Conservation (phyloP, 2,113 vertebrate genomes). For the Myiozetetes cayanensis region DNA sequence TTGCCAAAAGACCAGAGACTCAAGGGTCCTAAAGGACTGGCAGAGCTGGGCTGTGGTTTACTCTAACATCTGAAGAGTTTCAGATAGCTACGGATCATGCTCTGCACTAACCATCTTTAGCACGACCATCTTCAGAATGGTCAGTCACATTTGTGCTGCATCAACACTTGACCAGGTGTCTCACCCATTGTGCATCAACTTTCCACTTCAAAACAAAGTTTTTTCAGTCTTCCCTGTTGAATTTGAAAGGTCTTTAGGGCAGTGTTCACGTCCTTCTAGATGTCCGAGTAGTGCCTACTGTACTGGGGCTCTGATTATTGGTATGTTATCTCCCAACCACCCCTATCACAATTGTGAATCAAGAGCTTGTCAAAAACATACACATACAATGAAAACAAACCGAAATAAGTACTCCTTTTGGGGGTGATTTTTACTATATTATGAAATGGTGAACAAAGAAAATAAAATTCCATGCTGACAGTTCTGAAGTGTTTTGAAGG, state of each 20-base stretch:
- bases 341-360: background rate
- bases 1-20: background rate
- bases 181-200: background rate
- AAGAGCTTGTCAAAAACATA: background rate
- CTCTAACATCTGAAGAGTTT: background rate
- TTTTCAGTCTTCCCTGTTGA: background rate
- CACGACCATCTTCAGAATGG: background rate
- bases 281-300: fast-evolving
- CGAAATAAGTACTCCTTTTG: background rate
- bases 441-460: background rate
- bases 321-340: background rate
- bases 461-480: background rate
- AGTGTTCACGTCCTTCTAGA: background rate
- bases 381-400: background rate
- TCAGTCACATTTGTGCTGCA: background rate
- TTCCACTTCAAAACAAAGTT: background rate
- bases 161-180: background rate
- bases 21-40: background rate
- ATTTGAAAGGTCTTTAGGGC: background rate
- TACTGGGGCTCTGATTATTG: background rate
- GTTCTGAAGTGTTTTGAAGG: background rate
- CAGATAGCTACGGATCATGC: background rate
- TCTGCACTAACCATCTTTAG: background rate
- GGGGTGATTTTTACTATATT: background rate
- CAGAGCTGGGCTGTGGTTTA: background rate